A percentile compares a stretch with the other conserved stretches of the same genome.
Conservation (phyloP, 1,140 invertebrate species). For the Aphis craccivora region DNA sequence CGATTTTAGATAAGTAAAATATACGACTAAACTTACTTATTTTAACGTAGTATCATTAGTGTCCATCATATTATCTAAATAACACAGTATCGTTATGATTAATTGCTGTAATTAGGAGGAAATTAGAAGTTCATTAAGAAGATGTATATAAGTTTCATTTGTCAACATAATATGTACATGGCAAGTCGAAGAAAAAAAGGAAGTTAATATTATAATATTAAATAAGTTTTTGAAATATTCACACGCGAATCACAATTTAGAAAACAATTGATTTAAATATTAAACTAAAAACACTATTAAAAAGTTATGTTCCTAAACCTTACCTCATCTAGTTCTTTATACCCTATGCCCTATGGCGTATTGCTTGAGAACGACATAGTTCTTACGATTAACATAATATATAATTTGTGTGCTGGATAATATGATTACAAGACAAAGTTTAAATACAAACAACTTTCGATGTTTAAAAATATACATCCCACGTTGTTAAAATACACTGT, state of each 20-base stretch:
- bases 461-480: neutral
- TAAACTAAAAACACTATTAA: neutral
- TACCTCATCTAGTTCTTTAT: neutral
- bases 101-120: constrained; percentile 32
- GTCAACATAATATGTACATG: neutral
- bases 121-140: neutral
- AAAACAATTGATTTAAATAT: constrained; percentile 1
- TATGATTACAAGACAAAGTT: neutral
- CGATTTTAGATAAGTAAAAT: constrained; percentile 8
- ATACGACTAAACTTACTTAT: neutral
- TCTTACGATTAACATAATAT: neutral
- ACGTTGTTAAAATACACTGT: neutral
- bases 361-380: neutral
- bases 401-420: neutral
- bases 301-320: neutral
- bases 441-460: neutral
- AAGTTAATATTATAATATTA: constrained; percentile 10
- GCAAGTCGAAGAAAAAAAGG: neutral
- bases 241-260: constrained; percentile 1
- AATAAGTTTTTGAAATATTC: neutral
- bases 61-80: neutral
- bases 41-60: neutral
- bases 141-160: neutral
- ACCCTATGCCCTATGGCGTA: neutral
- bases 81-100: constrained; percentile 16